Base-by-base conservation (phyloP, 2,113 vertebrate species). In the Strix aluco region DNA sequence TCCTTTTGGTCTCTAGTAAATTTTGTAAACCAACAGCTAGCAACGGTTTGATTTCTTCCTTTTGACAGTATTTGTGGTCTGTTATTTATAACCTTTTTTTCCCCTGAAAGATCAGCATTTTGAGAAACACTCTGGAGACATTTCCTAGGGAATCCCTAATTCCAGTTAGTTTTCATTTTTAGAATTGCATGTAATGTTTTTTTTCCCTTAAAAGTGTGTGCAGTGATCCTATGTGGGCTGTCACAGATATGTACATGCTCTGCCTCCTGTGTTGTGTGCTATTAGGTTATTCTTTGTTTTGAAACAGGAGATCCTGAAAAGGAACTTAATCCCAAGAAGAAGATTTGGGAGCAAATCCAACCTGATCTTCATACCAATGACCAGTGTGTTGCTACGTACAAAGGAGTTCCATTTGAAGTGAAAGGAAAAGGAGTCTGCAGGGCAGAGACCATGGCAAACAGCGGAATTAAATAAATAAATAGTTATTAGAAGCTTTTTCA, bases 291-390 rank as follows among this genome's bases (percentile, higher is more conserved):
- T 83, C 73, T 93, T 93, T 94, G 58, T 95, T 87, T 90, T 78
- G 40, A 49, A 96, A 97, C 95, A 99, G 99, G 99, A 96, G 99
- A 99, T 69, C 99, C 99, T 22, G 99, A 99, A 94, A 99, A 99
- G 95, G 99, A 99, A 88, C 98, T 99, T 90, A 99, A 99, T 97
- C 99, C 99, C 67, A 99, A 99, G 97, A 99, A 99, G 98, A 99
- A 99, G 97, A 99, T 99, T 25, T 99, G 99, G 99, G 99, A 99
- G 96, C 99, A 99, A 94, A 98, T 99, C 92, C 99, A 99, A 90
- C 99, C 99, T 12, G 99, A 99, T 83, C 98, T 99, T 75, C 97
- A 92, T 85, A 99, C 99, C 13, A 98, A 99, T 84, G 96, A 91
- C 46, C 97, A 98, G 40, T 99, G 99, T 88, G 98, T 99, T 86